Base-by-base conservation (phyloP, 2,797 vertebrate genomes). In the Sebastes vulpes region DNA sequence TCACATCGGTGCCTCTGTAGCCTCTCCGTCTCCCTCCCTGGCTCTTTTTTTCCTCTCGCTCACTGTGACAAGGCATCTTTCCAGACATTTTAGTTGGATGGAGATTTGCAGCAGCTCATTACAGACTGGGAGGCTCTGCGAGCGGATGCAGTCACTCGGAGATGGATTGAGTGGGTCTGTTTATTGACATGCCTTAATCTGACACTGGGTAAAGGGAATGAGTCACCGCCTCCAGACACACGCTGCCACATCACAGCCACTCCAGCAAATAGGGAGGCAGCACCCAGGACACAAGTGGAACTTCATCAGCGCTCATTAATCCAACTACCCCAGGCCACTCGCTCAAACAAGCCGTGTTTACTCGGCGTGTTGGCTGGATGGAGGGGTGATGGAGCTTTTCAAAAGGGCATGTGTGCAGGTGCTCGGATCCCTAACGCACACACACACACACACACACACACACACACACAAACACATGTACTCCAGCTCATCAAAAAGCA, bases 121-220 rank as follows among this genome's bases (percentile, higher is more conserved):
- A 96, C 93, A 95, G 93, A 93, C 94, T 87, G 91, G 88, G 84
- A 90, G 92, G 93, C 94, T 94, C 83, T 79, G 86, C 75, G 83
- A 90, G 89, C 83, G 83, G 93, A 94, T 93, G 94, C 92, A 93
- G 91, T 93, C 90, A 90, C 91, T 93, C 90, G 69, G 89, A 96
- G 95, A 96, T 95, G 94, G 95, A 97, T 96, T 95, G 96, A 96
- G 94, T 94, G 91, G 90, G 91, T 94, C 94, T 95, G 89, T 90
- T 94, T 97, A 97, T 96, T 96, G 96, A 96, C 96, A 93, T 94
- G 92, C 93, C 91, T 95, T 96, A 95, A 96, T 96, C 95, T 96
- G 95, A 96, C 95, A 94, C 94, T 94, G 87, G 89, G 89, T 92
- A 93, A 93, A 92, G 92, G 91, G 92, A 94, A 94, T 95, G 95